Evolutionary conservation across 2,113 vertebrate species (phyloP).

Genomic region (Brachyhypopomus occidentalis): DNA sequence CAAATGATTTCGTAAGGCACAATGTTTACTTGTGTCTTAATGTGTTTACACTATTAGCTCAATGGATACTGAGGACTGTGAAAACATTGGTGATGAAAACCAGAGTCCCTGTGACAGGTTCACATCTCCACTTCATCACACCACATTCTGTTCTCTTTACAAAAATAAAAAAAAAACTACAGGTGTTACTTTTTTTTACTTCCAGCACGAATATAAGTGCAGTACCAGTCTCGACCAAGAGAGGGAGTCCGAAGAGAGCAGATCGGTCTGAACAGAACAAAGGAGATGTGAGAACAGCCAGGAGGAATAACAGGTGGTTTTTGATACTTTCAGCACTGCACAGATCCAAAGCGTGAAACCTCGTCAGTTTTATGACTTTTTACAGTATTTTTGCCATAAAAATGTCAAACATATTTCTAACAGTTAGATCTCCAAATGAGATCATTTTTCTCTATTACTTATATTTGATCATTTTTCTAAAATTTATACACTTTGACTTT

Average conservation of each 20-base stretch:
- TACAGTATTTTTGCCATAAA: no score
- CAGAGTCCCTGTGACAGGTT: not conserved
- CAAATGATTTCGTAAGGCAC: not conserved
- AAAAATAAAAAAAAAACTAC: not conserved
- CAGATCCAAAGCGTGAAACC: no score
- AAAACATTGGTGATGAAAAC: not conserved
- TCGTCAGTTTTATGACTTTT: no score
- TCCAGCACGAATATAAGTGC: conserved; percentile 17
- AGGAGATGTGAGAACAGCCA: not conserved
- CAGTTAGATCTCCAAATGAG: no score
- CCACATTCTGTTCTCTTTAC: not conserved
- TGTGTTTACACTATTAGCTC: not conserved
- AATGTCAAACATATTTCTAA: no score
- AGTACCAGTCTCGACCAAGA: conserved; percentile 57
- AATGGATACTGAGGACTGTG: not conserved
- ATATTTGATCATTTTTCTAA: not conserved
- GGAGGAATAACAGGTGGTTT: conserved; percentile 52
- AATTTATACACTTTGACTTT: conserved; percentile 53
- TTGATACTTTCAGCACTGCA: conserved; percentile 4
- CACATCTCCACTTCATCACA: not conserved
- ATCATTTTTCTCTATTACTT: not conserved
- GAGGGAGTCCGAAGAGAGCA: conserved; percentile 63
- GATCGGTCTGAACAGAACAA: conserved; percentile 1
- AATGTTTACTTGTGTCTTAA: not conserved
- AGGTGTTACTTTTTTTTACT: not conserved